A percentile compares a stretch with the other conserved stretches of the same genome.
These are phyloP conservation scores for Hypena proboscidalis DNA, from an alignment of 2,888 invertebrate species.

Conservation along the genomic window DNA sequence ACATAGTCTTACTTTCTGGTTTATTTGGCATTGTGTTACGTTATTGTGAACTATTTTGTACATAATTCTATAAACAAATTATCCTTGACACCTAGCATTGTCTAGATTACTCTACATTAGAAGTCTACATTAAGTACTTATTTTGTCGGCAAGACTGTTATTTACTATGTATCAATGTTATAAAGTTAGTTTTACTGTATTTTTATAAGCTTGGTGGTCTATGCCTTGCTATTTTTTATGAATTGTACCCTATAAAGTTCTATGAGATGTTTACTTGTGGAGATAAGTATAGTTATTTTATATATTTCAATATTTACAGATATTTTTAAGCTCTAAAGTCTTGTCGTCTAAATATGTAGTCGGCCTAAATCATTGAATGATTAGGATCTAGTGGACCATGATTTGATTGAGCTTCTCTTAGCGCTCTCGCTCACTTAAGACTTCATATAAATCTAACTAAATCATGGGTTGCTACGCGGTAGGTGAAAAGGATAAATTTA, in stretches of 20 bases:
- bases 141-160: conserved; percentile 40
- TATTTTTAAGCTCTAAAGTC: conserved; percentile 22
- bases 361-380: conserved; percentile 39
- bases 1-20: conserved; percentile 51
- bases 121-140: conserved; percentile 28
- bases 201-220: not conserved
- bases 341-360: conserved; percentile 39
- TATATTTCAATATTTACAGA: conserved; percentile 12
- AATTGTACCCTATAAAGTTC: conserved; percentile 10
- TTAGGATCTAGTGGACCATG: conserved; percentile 31
- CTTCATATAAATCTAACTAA: conserved; percentile 7
- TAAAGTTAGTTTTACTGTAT: conserved; percentile 11
- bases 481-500: conserved; percentile 58
- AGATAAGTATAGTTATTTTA: conserved; percentile 9
- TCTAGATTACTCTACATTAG: conserved; percentile 8
- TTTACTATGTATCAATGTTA: conserved; percentile 4
- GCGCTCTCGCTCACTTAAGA: conserved; percentile 8
- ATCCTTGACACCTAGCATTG: conserved; percentile 51
- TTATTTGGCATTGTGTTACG: conserved; percentile 54
- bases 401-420: conserved; percentile 14
- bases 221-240: no score
- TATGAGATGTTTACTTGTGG: conserved; percentile 1
- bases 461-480: conserved; percentile 32
- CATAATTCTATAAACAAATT: conserved; percentile 53
- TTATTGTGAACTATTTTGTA: conserved; percentile 53